Percentiles rank a stretch among this genome's conserved stretches.
Conservation (phyloP, 2,113 vertebrate species). For the Pungitius pungitius region DNA sequence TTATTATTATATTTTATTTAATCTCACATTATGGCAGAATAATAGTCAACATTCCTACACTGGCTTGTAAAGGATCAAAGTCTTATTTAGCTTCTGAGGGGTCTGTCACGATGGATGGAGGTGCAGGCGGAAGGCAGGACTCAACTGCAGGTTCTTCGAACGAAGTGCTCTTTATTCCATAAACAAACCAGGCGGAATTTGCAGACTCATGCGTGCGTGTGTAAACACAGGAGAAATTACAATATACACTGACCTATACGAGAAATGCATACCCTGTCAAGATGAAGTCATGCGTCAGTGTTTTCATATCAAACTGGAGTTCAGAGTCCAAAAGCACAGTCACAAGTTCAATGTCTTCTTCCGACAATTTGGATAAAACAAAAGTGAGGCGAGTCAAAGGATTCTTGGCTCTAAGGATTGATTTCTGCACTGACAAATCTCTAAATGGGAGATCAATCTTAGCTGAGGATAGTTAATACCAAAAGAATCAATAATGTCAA, state of each 20-base stretch:
- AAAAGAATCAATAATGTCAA: not conserved
- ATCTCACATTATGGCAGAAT: too few relatives aligned
- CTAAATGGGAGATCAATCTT: not conserved
- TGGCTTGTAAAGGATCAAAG: too few relatives aligned
- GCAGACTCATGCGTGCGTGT: not conserved
- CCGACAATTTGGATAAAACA: not conserved
- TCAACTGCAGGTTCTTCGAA: too few relatives aligned
- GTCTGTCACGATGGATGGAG: too few relatives aligned
- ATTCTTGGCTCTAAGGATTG: not conserved
- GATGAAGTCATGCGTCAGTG: not conserved
- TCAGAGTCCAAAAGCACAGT: not conserved
- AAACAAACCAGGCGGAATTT: too few relatives aligned
- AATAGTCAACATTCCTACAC: too few relatives aligned
- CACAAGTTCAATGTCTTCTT: not conserved
- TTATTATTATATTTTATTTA: too few relatives aligned
- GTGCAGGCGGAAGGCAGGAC: too few relatives aligned
- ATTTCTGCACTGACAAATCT: not conserved
- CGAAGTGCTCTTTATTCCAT: too few relatives aligned
- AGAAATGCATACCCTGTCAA: not conserved
- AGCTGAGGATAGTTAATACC: not conserved
- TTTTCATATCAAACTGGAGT: not conserved
- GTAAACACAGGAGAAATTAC: constrained; percentile 1
- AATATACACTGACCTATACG: constrained; percentile 12
- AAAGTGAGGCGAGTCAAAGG: not conserved
- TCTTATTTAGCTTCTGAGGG: too few relatives aligned